A percentile compares a stretch with the other conserved stretches of the same genome.
phyloP scores from a whole-genome alignment of 2,888 invertebrate species.

The Yponomeuta plumbellus region DNA sequence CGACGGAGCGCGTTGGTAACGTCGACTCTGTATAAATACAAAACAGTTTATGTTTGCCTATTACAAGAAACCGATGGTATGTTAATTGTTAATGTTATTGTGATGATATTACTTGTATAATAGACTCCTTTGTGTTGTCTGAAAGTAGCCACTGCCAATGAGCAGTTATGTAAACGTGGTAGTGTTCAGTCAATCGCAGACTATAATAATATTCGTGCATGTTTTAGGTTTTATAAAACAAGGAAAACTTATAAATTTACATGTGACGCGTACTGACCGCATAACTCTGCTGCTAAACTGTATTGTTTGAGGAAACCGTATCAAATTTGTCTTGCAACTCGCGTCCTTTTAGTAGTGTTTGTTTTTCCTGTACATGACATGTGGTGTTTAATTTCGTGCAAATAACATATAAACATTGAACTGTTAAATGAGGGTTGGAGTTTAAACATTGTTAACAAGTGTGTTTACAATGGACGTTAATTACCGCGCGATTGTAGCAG shows the following conservation, averaged over 20 bases:
- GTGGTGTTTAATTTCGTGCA: slow-evolving; percentile 1
- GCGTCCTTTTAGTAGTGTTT: neutral
- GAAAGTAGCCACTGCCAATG: too few relatives aligned
- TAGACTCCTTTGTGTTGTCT: too few relatives aligned
- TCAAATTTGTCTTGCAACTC: neutral
- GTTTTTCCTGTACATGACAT: neutral
- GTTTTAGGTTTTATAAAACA: too few relatives aligned
- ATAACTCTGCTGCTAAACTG: too few relatives aligned
- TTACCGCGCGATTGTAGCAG: slow-evolving; percentile 4
- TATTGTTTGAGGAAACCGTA: too few relatives aligned
- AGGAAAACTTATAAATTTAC: too few relatives aligned
- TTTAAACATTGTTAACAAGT: slow-evolving; percentile 4
- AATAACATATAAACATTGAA: slow-evolving; percentile 2
- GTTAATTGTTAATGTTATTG: neutral
- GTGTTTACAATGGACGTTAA: neutral
- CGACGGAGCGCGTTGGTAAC: neutral
- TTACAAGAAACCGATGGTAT: neutral
- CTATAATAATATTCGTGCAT: too few relatives aligned
- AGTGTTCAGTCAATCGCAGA: too few relatives aligned
- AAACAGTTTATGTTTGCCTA: neutral
- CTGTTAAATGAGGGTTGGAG: slow-evolving; percentile 7
- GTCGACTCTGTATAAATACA: neutral
- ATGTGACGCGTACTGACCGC: too few relatives aligned
- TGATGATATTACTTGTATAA: neutral
- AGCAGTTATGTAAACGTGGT: too few relatives aligned